Evolutionary conservation across 2,888 invertebrate genomes (phyloP).

Genomic region (Leucophenga montana): DNA sequence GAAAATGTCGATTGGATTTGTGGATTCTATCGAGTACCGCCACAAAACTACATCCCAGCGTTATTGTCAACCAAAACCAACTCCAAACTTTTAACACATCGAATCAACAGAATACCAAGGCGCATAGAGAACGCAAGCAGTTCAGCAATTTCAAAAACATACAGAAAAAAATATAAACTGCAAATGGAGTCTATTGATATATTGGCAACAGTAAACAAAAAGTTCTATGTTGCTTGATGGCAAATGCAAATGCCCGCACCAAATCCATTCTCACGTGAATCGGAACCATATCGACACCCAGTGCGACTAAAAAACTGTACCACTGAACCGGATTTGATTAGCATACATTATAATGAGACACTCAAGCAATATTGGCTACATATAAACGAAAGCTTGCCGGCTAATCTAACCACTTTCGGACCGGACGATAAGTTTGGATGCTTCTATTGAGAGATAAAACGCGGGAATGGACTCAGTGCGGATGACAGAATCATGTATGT

Average conservation of each 20-base stretch:
- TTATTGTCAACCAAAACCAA: too few relatives aligned
- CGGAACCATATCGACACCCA: neutral
- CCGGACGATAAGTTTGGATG: neutral
- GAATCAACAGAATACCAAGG: too few relatives aligned
- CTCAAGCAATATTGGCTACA: slow-evolving; percentile 1
- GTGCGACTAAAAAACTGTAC: neutral
- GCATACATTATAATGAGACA: neutral
- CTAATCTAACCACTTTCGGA: neutral
- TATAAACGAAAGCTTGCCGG: neutral
- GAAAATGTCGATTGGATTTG: too few relatives aligned
- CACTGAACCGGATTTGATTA: neutral
- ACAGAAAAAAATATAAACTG: too few relatives aligned
- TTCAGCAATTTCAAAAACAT: too few relatives aligned
- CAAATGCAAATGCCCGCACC: neutral
- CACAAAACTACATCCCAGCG: too few relatives aligned
- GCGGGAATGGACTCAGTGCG: neutral
- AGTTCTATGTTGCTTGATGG: too few relatives aligned
- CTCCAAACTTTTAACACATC: too few relatives aligned
- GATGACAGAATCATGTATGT: neutral
- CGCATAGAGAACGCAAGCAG: too few relatives aligned
- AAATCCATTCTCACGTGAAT: neutral
- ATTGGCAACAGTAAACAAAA: too few relatives aligned
- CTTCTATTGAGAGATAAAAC: neutral
- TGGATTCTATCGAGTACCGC: too few relatives aligned
- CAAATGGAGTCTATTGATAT: too few relatives aligned